Evolutionary conservation across 2,113 vertebrate species (phyloP).

Genomic region (Petroica traversi): DNA sequence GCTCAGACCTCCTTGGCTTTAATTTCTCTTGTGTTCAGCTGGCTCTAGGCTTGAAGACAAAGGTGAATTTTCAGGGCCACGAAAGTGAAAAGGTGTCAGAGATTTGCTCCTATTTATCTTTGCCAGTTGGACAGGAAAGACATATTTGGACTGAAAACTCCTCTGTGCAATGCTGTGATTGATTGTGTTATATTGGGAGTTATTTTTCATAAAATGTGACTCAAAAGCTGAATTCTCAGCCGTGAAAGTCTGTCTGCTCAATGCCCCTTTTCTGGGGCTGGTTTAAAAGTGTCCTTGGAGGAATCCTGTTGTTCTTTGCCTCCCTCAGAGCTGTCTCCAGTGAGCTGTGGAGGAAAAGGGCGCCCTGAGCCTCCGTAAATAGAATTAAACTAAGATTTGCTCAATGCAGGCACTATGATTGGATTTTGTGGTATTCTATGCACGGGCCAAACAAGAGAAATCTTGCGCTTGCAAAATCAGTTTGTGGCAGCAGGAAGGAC

Average conservation of each 20-base stretch:
- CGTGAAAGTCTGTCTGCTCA: not conserved
- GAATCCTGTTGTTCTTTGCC: not conserved
- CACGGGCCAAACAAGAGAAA: not conserved
- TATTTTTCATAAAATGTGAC: not conserved
- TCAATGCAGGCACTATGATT: not conserved
- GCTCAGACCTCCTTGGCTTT: not conserved
- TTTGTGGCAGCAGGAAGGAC: not conserved
- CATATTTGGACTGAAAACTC: not conserved
- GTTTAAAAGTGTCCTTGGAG: not conserved
- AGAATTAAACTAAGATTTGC: not conserved
- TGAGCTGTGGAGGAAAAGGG: not conserved
- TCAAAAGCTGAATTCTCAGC: not conserved
- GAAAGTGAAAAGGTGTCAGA: not conserved
- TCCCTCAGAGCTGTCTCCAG: not conserved
- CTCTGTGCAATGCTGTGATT: not conserved
- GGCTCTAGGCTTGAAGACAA: not conserved
- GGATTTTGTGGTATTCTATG: conserved; percentile 9
- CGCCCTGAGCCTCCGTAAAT: not conserved
- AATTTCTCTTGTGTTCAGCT: not conserved
- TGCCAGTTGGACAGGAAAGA: not conserved
- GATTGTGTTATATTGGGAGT: not conserved
- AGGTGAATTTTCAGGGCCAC: not conserved
- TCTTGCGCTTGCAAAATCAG: not conserved
- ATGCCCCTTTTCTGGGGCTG: not conserved
- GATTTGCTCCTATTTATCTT: not conserved